Evolutionary conservation across 2,113 vertebrate genomes (phyloP).

Genomic region (Pterophyllum scalare): DNA sequence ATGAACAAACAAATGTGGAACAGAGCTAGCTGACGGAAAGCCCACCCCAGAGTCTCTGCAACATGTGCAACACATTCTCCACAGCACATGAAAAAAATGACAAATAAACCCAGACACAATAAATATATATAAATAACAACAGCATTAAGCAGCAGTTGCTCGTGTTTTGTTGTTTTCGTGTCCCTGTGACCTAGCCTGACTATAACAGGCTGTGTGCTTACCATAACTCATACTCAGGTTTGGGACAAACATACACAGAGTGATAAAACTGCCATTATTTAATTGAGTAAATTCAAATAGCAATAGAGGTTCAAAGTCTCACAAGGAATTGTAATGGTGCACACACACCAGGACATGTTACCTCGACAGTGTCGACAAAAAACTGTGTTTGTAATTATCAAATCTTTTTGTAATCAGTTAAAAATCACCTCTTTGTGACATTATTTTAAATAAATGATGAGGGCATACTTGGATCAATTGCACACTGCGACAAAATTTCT

Average conservation of each 20-base stretch:
- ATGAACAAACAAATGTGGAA: slow-evolving; percentile 13
- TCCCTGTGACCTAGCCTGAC: not conserved
- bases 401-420: not conserved
- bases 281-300: not conserved
- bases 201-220: not conserved
- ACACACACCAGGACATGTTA: not conserved
- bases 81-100: not conserved
- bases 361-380: not conserved
- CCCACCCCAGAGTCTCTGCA: not conserved
- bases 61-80: not conserved
- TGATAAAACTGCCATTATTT: not conserved
- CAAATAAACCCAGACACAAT: not conserved
- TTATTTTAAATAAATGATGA: not conserved
- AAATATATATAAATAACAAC: not conserved
- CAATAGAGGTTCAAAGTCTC: not conserved
- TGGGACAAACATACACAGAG: slow-evolving; percentile 13
- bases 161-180: not conserved
- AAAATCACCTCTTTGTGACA: not conserved
- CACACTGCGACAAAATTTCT: not conserved
- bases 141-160: not conserved
- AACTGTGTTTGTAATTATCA: too few species aligned
- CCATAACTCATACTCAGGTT: not conserved
- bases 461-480: not conserved
- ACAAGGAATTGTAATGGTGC: not conserved
- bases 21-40: not conserved